Percentiles rank a stretch among this genome's conserved stretches.
These are phyloP conservation scores for Vespertilio murinus DNA, from an alignment of 2,797 vertebrate genomes.

Conservation along the genomic window DNA sequence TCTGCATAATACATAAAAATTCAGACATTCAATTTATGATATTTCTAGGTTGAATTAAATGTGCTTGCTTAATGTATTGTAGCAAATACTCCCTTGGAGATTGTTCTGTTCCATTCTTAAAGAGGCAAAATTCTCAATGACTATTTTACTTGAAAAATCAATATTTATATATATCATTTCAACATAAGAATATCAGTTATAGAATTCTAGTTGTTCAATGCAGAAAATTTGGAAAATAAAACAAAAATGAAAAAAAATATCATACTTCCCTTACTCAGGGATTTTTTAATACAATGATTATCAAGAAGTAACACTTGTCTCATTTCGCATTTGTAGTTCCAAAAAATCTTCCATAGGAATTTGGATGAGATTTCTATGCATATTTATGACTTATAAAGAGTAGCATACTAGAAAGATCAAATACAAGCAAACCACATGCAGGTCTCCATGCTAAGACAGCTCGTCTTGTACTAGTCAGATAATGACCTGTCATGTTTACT, in stretches of 20 bases:
- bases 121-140: conserved; percentile 39
- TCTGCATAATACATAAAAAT: conserved; percentile 73
- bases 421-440: conserved; percentile 65
- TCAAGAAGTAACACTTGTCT: conserved; percentile 21
- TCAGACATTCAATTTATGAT: conserved; percentile 68
- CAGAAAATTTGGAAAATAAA: conserved; percentile 36
- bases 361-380: conserved; percentile 61
- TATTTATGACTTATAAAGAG: conserved; percentile 66
- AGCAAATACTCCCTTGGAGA: conserved; percentile 56
- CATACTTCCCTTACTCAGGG: not conserved
- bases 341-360: conserved; percentile 56
- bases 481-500: conserved; percentile 56
- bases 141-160: conserved; percentile 55
- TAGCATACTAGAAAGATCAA: conserved; percentile 61
- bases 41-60: conserved; percentile 61
- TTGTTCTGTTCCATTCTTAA: conserved; percentile 24
- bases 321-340: conserved; percentile 33
- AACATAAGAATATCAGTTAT: not conserved
- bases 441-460: conserved; percentile 51
- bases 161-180: not conserved
- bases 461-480: conserved; percentile 62
- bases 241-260: not conserved
- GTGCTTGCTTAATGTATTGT: conserved; percentile 54
- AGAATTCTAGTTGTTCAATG: conserved; percentile 26
- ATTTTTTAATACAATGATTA: conserved; percentile 46